Conservation (phyloP, 2,888 invertebrate genomes). For the Xanthia icteritia region DNA sequence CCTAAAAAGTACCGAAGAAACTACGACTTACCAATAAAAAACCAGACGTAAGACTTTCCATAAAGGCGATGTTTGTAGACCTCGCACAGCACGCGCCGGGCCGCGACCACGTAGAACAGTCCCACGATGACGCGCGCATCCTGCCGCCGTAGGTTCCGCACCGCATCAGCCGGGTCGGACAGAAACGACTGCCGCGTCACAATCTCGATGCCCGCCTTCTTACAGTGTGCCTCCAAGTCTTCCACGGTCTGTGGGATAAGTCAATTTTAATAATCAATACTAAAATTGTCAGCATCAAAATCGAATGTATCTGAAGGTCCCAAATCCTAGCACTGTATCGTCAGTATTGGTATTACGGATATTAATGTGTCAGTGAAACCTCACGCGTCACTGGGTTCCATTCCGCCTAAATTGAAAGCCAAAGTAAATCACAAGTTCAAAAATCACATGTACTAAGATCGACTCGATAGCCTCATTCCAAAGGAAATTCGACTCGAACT, state of each 20-base stretch:
- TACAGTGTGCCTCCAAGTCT: slow-evolving; percentile 98
- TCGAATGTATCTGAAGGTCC: slow-evolving; percentile 20
- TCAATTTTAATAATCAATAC: background rate
- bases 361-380: slow-evolving; percentile 50
- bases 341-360: slow-evolving; percentile 14
- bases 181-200: slow-evolving; percentile 99
- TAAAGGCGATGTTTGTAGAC: slow-evolving; percentile 98
- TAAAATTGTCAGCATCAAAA: background rate
- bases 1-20: background rate
- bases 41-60: slow-evolving; percentile 99
- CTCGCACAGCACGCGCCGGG: slow-evolving; percentile 98
- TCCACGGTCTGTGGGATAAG: slow-evolving; percentile 95
- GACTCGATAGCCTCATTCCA: slow-evolving; percentile 51
- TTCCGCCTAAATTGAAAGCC: slow-evolving; percentile 45
- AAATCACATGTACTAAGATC: slow-evolving; percentile 49
- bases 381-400: slow-evolving; percentile 33
- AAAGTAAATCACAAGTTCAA: slow-evolving; percentile 51
- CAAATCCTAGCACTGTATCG: slow-evolving; percentile 21
- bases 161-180: slow-evolving; percentile 99
- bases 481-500: slow-evolving; percentile 60
- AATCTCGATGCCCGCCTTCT: slow-evolving; percentile 97
- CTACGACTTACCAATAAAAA: slow-evolving; percentile 96
- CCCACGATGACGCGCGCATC: slow-evolving; percentile 99
- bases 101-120: slow-evolving; percentile 99
- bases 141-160: slow-evolving; percentile 97